Conservation (phyloP, 2,888 invertebrate genomes). For the Hypomecis atomaria region DNA sequence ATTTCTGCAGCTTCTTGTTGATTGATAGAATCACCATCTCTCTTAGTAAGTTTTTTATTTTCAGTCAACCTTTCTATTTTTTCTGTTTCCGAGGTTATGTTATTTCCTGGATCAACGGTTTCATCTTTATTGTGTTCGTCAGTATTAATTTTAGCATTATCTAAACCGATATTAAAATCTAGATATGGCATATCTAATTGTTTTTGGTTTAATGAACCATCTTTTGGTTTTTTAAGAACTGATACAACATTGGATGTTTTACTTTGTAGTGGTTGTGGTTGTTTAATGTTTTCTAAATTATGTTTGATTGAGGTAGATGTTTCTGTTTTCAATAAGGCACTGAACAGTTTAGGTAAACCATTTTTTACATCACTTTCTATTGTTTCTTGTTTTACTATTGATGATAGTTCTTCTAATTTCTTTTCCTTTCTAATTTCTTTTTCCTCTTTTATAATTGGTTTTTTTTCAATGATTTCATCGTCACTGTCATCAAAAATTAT, state of each 20-base stretch:
- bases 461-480: slow-evolving; percentile 43
- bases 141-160: not conserved
- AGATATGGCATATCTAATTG: slow-evolving; percentile 16
- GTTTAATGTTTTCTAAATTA: not conserved
- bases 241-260: too few relatives aligned
- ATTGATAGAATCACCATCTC: too few relatives aligned
- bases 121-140: not conserved
- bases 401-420: not conserved
- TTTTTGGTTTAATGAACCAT: not conserved
- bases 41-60: not conserved
- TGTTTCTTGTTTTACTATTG: not conserved
- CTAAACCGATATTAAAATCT: not conserved
- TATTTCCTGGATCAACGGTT: not conserved
- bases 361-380: not conserved
- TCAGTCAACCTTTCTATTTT: not conserved
- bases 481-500: slow-evolving; percentile 52
- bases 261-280: not conserved
- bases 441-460: slow-evolving; percentile 1
- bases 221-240: not conserved
- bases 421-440: slow-evolving; percentile 1
- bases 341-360: not conserved
- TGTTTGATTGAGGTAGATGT: not conserved
- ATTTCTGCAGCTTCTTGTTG: too few relatives aligned
- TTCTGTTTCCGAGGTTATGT: not conserved
- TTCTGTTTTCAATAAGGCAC: not conserved